These are phyloP conservation scores for Melanaphis sacchari DNA, from an alignment of 1,140 invertebrate genomes.

Conservation along the genomic window DNA sequence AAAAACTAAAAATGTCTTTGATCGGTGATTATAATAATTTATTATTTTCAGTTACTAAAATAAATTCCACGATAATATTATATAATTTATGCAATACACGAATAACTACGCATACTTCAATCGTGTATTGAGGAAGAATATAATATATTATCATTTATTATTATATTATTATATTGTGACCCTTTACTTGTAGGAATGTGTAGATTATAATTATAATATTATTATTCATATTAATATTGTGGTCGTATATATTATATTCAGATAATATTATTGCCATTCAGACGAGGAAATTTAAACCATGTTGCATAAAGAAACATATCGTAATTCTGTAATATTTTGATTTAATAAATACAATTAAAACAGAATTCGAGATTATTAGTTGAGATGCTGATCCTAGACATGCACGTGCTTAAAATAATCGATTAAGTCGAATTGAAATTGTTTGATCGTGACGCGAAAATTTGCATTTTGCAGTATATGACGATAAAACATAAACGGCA, in stretches of 20 bases:
- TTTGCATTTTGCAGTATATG: neutral
- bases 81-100: neutral
- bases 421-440: neutral
- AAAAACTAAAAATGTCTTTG: neutral
- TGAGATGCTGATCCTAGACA: neutral
- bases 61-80: too few species aligned
- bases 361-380: neutral
- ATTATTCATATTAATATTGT: too few species aligned
- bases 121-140: neutral
- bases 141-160: neutral
- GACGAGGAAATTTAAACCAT: neutral
- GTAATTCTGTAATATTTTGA: neutral
- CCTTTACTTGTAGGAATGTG: neutral
- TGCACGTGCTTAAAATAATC: neutral
- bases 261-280: neutral
- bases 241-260: neutral
- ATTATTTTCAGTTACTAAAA: too few species aligned
- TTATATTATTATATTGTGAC: neutral
- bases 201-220: neutral
- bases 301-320: neutral
- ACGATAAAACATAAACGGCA: too few species aligned
- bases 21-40: neutral
- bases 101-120: neutral
- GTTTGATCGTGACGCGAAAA: neutral
- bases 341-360: neutral